Evolutionary conservation across 2,797 vertebrate genomes (phyloP).

Genomic region (Pipistrellus kuhlii): DNA sequence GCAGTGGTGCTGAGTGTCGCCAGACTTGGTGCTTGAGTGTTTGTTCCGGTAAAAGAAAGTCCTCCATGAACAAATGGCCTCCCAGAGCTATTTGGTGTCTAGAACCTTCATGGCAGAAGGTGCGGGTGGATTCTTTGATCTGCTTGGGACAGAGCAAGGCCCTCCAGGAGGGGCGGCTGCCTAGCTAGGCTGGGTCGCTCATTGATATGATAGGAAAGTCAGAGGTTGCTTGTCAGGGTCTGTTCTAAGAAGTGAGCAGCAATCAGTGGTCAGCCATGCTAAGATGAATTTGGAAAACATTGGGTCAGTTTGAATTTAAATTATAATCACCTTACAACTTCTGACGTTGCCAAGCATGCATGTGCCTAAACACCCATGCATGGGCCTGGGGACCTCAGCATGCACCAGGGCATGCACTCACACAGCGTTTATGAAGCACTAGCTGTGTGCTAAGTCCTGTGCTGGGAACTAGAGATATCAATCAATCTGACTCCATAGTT

Average conservation of each 20-base stretch:
- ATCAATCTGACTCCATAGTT: background rate
- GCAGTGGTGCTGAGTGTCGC: background rate
- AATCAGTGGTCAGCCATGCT: background rate
- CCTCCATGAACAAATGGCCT: background rate
- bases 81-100: background rate
- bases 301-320: conserved; percentile 21
- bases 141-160: background rate
- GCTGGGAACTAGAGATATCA: fast-evolving
- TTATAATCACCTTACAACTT: background rate
- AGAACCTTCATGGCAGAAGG: background rate
- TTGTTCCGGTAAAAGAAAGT: background rate
- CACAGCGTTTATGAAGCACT: background rate
- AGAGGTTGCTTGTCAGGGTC: background rate
- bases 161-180: background rate
- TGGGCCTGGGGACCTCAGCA: too few relatives aligned
- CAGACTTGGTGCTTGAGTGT: background rate
- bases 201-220: background rate
- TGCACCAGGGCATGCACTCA: too few relatives aligned
- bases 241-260: background rate
- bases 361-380: too few relatives aligned
- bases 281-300: background rate
- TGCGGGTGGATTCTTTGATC: background rate
- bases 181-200: background rate
- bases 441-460: fast-evolving
- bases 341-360: background rate